Conservation (phyloP, 2,888 invertebrate genomes). For the Drosophila anomalipes region DNA sequence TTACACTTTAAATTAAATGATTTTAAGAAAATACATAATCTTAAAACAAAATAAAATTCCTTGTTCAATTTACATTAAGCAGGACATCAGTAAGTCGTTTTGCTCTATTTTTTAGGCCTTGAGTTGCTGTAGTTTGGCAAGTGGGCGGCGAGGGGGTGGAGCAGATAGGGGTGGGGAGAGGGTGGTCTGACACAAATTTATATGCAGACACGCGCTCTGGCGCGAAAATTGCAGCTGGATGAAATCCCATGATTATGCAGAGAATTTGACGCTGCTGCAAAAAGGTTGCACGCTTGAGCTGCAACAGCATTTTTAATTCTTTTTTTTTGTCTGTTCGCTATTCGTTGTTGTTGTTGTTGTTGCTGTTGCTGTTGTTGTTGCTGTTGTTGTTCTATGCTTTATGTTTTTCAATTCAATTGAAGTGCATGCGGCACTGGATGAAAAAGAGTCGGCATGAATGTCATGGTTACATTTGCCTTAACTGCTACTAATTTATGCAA, state of each 20-base stretch:
- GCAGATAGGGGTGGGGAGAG: background rate
- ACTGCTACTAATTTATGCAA: slow-evolving; percentile 52
- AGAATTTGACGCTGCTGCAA: slow-evolving; percentile 59
- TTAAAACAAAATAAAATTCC: background rate
- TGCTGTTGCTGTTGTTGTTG: background rate
- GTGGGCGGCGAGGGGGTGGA: background rate
- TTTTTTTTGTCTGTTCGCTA: slow-evolving; percentile 1
- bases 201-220: slow-evolving; percentile 77
- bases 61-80: background rate
- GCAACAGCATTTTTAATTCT: slow-evolving; percentile 44
- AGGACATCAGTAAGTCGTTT: slow-evolving; percentile 32
- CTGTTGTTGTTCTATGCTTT: slow-evolving; percentile 24
- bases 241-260: slow-evolving; percentile 83
- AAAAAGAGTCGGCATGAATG: slow-evolving; percentile 31
- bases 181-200: slow-evolving; percentile 56
- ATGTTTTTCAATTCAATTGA: slow-evolving; percentile 16
- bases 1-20: background rate
- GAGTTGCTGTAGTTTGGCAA: background rate
- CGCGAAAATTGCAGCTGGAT: slow-evolving; percentile 82
- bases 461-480: slow-evolving; percentile 46
- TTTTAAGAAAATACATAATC: background rate
- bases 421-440: slow-evolving; percentile 15
- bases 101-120: background rate
- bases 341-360: background rate
- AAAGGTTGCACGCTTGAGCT: slow-evolving; percentile 62